These are phyloP conservation scores for Onychostruthus taczanowskii DNA, from an alignment of 2,113 vertebrate genomes.

Conservation along the genomic window DNA sequence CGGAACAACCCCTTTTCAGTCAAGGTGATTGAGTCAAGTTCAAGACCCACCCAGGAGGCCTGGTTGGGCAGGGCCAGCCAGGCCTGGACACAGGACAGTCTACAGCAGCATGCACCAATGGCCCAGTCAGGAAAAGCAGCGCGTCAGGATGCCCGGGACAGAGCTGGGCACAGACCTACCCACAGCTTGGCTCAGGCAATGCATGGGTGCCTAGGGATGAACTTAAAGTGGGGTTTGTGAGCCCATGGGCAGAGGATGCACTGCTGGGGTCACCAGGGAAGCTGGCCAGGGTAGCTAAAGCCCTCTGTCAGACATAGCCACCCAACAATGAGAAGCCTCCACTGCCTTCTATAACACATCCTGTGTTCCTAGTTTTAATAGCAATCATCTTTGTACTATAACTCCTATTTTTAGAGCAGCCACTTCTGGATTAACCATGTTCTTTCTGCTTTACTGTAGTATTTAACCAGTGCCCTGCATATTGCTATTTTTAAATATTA, in stretches of 20 bases:
- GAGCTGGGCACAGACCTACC: neutral
- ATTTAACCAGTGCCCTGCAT: neutral
- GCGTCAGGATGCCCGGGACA: neutral
- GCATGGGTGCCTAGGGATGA: neutral
- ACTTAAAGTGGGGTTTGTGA: neutral
- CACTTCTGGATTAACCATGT: neutral
- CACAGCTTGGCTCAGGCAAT: neutral
- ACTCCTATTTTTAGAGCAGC: neutral
- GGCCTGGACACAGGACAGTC: neutral
- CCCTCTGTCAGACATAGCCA: accelerated
- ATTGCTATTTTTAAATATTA: neutral
- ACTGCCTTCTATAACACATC: neutral
- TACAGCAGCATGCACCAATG: accelerated
- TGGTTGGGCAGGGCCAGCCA: accelerated
- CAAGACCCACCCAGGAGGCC: neutral
- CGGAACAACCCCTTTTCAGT: neutral
- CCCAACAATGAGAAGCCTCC: neutral
- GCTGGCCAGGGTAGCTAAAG: neutral
- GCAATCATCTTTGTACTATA: neutral
- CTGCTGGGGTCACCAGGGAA: neutral
- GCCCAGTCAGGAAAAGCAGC: neutral
- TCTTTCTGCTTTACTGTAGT: neutral
- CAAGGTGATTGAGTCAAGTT: neutral
- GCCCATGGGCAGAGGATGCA: neutral
- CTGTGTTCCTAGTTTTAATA: neutral